Evolutionary conservation across 2,113 vertebrate genomes (phyloP).

Genomic region (Junco hyemalis): DNA sequence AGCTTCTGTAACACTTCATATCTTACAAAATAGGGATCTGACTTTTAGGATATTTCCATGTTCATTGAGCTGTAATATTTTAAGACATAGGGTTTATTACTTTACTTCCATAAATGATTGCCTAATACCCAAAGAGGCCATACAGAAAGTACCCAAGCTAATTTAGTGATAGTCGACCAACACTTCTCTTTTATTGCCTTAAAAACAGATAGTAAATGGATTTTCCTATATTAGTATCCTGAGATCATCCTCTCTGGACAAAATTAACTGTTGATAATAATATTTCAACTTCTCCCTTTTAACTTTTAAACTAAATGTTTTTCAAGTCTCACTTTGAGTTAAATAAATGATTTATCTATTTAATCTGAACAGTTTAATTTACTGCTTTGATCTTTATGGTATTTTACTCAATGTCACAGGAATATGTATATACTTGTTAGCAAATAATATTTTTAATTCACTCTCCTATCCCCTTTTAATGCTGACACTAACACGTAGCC

Average conservation of each 20-base stretch:
- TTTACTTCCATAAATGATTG: neutral
- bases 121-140: neutral
- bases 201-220: neutral
- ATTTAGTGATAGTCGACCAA: neutral
- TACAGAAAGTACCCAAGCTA: neutral
- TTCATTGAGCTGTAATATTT: slow-evolving; percentile 15
- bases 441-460: neutral
- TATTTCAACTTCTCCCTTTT: neutral
- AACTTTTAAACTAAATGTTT: neutral
- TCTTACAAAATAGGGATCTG: neutral
- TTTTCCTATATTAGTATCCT: neutral
- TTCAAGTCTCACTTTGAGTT: neutral
- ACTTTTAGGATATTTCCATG: neutral
- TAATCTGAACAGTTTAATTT: neutral
- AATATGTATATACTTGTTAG: neutral
- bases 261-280: neutral
- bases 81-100: neutral
- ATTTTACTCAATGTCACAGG: neutral
- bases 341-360: neutral
- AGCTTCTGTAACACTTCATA: neutral
- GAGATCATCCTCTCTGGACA: neutral
- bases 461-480: neutral
- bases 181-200: neutral
- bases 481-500: neutral
- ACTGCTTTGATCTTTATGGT: neutral